Evolutionary conservation across 2,113 vertebrate genomes (phyloP).

Genomic region (Vimba vimba): DNA sequence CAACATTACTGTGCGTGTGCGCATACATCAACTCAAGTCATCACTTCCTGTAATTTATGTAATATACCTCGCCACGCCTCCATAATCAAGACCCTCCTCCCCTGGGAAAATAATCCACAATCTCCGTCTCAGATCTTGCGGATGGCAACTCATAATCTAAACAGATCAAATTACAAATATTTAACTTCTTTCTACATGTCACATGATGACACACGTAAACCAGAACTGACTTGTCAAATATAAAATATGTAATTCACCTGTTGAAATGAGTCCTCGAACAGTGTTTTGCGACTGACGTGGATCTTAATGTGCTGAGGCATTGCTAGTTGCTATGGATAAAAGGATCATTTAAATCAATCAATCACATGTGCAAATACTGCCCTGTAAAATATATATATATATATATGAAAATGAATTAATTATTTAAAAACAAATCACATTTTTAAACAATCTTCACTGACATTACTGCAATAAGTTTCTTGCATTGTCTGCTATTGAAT

Average conservation of each 20-base stretch:
- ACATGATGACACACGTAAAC: neutral
- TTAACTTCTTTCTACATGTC: neutral
- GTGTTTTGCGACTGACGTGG: constrained; percentile 90
- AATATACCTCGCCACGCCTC: constrained; percentile 90
- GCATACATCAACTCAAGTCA: neutral
- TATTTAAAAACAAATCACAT: neutral
- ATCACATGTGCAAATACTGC: neutral
- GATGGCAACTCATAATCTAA: constrained; percentile 95
- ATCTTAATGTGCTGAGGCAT: constrained; percentile 99
- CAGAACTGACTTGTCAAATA: neutral
- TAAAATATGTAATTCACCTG: constrained; percentile 77
- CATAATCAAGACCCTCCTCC: constrained; percentile 98
- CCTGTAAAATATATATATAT: no score
- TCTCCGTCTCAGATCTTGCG: constrained; percentile 92
- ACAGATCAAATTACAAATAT: neutral
- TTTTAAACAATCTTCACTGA: neutral
- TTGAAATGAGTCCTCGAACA: constrained; percentile 98
- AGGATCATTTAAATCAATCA: neutral
- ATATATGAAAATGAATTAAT: neutral
- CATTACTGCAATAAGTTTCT: neutral
- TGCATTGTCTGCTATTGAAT: neutral
- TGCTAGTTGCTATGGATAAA: constrained; percentile 86
- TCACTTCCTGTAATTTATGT: neutral
- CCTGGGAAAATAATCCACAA: constrained; percentile 98
- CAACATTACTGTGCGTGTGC: neutral